Evolutionary conservation across 64 coral and sea anemone genomes (phyloP).

Genomic region (Actinia equina): DNA sequence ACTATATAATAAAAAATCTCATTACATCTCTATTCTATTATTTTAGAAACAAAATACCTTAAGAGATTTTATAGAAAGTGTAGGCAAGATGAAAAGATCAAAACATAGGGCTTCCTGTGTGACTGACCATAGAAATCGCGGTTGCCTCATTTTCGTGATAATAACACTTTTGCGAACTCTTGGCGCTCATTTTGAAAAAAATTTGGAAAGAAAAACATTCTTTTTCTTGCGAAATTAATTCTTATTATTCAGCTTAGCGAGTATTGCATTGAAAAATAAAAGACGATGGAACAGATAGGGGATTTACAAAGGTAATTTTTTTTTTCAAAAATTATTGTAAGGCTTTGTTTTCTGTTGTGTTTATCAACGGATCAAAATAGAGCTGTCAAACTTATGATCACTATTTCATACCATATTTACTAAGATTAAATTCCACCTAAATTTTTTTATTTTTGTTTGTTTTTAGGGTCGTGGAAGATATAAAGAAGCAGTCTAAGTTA

Average conservation of each 20-base stretch:
- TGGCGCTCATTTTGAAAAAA: conserved; percentile 23
- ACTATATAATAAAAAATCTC: background rate
- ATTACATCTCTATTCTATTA: background rate
- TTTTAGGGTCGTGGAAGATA: background rate
- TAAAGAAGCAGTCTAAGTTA: background rate
- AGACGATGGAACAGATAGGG: background rate
- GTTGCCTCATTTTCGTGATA: background rate
- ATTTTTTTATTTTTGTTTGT: background rate
- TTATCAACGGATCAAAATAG: background rate
- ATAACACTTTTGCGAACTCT: background rate
- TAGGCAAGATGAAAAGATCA: background rate
- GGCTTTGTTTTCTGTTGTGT: background rate
- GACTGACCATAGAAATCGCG: background rate
- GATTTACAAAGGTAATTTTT: conserved; percentile 25
- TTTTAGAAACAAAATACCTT: background rate
- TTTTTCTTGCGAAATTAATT: background rate
- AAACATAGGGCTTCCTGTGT: conserved; percentile 6
- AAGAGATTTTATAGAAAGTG: background rate
- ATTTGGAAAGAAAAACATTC: background rate
- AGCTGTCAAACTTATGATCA: background rate
- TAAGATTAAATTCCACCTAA: too few species aligned
- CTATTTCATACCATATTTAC: too few species aligned
- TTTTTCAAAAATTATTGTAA: background rate
- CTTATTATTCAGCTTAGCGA: background rate
- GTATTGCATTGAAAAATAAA: background rate